Percentiles rank a stretch among this genome's conserved stretches.
These are phyloP conservation scores for Bombus affinis DNA, from an alignment of 1,140 invertebrate genomes.

Conservation along the genomic window DNA sequence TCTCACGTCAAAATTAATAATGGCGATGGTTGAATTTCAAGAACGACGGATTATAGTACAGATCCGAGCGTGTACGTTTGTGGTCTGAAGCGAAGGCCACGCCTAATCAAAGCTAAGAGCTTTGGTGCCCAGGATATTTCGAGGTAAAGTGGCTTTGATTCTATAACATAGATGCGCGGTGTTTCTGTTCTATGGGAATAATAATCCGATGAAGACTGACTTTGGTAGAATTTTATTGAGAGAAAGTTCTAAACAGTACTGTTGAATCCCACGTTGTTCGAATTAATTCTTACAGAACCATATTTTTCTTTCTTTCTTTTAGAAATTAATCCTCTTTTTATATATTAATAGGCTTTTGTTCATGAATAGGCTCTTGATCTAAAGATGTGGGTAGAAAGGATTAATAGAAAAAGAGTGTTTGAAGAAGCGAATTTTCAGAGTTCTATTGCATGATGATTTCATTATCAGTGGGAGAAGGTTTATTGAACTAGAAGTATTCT, in stretches of 20 bases:
- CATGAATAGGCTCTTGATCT: no score
- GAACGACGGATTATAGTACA: slow-evolving; percentile 13
- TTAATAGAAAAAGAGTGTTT: no score
- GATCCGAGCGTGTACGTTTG: not conserved
- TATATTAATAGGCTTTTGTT: no score
- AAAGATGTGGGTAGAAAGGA: no score
- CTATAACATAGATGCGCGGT: no score
- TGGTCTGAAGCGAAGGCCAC: no score
- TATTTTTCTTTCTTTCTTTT: no score
- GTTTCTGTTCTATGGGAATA: not conserved
- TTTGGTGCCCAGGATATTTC: slow-evolving; percentile 39
- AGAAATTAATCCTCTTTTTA: no score
- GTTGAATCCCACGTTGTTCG: not conserved
- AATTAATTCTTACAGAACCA: no score
- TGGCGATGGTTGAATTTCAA: slow-evolving; percentile 52
- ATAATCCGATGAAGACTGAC: not conserved
- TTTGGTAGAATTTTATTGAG: not conserved
- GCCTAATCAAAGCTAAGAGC: not conserved
- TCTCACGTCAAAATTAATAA: slow-evolving; percentile 55
- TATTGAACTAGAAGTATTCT: not conserved
- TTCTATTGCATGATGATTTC: not conserved
- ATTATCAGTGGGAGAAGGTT: not conserved
- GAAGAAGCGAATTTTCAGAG: no score
- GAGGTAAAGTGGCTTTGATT: slow-evolving; percentile 18
- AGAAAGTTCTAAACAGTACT: not conserved